These are phyloP conservation scores for Zaprionus davidi DNA, from an alignment of 1,140 invertebrate genomes.

Conservation along the genomic window DNA sequence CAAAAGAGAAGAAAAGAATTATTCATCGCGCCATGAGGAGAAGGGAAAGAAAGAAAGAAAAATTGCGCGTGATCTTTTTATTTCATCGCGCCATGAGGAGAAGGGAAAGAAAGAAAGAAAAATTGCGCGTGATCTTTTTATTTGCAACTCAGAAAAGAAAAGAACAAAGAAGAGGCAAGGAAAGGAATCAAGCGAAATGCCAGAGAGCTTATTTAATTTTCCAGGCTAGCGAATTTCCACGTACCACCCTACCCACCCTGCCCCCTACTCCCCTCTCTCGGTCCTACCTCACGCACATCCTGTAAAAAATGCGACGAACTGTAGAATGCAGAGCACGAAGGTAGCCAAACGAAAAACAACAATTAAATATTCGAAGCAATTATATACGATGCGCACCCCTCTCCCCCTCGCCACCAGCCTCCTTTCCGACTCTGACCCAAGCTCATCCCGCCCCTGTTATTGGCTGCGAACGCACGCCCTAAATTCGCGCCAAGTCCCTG, in stretches of 20 bases:
- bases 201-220: conserved; percentile 21
- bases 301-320: conserved; percentile 1
- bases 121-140: conserved; percentile 16
- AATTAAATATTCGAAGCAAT: conserved; percentile 74
- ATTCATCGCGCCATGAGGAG: background rate
- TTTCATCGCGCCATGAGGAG: too few relatives aligned
- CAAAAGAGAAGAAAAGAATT: background rate
- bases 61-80: conserved; percentile 17
- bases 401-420: background rate
- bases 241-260: background rate
- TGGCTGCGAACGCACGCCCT: conserved; percentile 56
- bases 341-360: conserved; percentile 31
- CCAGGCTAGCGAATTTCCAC: conserved; percentile 9
- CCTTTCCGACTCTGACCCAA: background rate
- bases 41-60: conserved; percentile 1
- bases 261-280: background rate
- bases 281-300: background rate
- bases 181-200: conserved; percentile 4
- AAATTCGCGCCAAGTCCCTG: conserved; percentile 48
- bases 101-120: too few relatives aligned
- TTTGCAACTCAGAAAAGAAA: conserved; percentile 8
- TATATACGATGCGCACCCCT: conserved; percentile 30
- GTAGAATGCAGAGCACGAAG: conserved; percentile 21
- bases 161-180: background rate
- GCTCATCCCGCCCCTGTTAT: conserved; percentile 31